A percentile compares a stretch with the other conserved stretches of the same genome.
These are phyloP conservation scores for Vidua chalybeata DNA, from an alignment of 2,113 vertebrate genomes.

Conservation along the genomic window DNA sequence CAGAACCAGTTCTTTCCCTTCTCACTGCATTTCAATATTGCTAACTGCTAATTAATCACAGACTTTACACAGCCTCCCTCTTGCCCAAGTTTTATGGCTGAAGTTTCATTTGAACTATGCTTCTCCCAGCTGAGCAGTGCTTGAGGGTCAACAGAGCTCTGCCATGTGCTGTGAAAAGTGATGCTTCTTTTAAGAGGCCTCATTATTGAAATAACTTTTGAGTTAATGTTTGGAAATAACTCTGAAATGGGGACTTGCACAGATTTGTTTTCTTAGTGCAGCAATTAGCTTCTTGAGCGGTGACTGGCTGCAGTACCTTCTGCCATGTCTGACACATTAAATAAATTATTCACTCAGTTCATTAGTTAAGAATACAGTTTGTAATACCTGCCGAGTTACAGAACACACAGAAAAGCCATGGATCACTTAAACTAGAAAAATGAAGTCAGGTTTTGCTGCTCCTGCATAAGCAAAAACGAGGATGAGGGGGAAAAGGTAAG, in stretches of 20 bases:
- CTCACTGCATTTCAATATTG: neutral
- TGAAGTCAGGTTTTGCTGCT: neutral
- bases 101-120: slow-evolving; percentile 3
- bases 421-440: slow-evolving; percentile 5
- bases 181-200: slow-evolving; percentile 32
- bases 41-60: slow-evolving; percentile 38
- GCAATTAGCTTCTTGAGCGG: slow-evolving; percentile 30
- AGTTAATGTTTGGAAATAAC: slow-evolving; percentile 56
- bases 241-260: slow-evolving; percentile 41
- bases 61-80: neutral
- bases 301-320: slow-evolving; percentile 46
- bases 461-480: neutral
- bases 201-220: slow-evolving; percentile 43
- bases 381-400: slow-evolving; percentile 28
- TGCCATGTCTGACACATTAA: slow-evolving; percentile 57
- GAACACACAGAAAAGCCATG: neutral
- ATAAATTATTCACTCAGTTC: slow-evolving; percentile 53
- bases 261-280: slow-evolving; percentile 64
- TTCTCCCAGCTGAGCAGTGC: slow-evolving; percentile 25
- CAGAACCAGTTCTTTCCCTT: neutral
- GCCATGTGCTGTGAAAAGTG: slow-evolving; percentile 23
- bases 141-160: slow-evolving; percentile 5
- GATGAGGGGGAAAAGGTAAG: neutral
- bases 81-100: neutral
- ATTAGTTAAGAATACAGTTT: slow-evolving; percentile 45